Conservation (phyloP, 1,140 invertebrate genomes). For the Macrostomum lignano region DNA sequence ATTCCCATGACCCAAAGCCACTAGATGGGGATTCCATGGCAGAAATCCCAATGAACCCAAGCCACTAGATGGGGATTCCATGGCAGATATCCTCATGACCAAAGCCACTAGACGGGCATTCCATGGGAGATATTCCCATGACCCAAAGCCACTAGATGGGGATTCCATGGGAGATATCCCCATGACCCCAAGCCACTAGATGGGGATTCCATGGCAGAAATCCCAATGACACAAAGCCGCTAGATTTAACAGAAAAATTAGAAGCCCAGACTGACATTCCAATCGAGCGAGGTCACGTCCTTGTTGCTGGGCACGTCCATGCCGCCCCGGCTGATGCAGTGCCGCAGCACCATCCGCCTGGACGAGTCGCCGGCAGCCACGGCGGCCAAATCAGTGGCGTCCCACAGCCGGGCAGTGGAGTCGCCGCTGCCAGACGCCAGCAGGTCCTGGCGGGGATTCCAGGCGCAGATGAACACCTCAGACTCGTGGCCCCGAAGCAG, state of each 20-base stretch:
- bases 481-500: conserved; percentile 79
- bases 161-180: no score
- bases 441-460: conserved; percentile 85
- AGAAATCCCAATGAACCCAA: no score
- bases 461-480: conserved; percentile 95
- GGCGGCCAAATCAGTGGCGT: conserved; percentile 37
- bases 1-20: no score
- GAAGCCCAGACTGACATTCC: conserved; percentile 49
- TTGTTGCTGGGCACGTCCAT: conserved; percentile 92
- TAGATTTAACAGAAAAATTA: conserved; percentile 7
- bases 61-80: no score
- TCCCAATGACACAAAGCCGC: conserved; percentile 14
- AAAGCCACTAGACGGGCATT: no score
- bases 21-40: no score
- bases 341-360: conserved; percentile 68
- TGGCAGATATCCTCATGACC: no score
- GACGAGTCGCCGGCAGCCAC: no score
- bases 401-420: conserved; percentile 86
- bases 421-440: conserved; percentile 85
- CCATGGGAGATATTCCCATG: no score
- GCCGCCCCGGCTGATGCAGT: conserved; percentile 84
- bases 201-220: no score
- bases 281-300: conserved; percentile 90
- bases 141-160: no score
- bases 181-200: no score